Evolutionary conservation across 2,888 invertebrate species (phyloP), one percentile per base, ranked within the genome.

Genomic region (Geotrupes spiniger): DNA sequence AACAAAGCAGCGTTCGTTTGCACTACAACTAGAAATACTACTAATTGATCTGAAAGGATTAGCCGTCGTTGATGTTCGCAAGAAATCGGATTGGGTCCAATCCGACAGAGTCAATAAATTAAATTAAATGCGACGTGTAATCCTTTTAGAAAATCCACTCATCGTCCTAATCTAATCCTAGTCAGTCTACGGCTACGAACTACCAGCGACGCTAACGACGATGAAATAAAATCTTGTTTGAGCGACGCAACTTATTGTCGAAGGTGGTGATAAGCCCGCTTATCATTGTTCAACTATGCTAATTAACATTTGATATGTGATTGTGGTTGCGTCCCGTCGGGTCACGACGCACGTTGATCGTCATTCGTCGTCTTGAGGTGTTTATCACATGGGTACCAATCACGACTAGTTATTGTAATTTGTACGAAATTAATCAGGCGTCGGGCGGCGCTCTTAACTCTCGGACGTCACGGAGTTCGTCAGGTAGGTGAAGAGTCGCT

Each of bases 401-500:
- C 46, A 46, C 40, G 40, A 40, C 46, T 40, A 46, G 33, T 46
- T 25, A 31, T 17, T 39, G 17, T 39, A 39, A 6, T 39, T 39
- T 39, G 25, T 12, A 26, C 11, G 10, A 39, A 26, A 26, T 26
- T 26, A 12, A 21, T 11, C 14, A 11, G 8, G 2, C 11, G 5
- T 42, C 14, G n/a, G 17, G 28, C 9, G 5, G 27, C 14, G 3
- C 12, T 16, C 38, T 56, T 52, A 84, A 79, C 58, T 61, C 56
- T 59, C 57, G 16, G 53, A 51, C 46, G 63, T 66, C 17, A 62
- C 61, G 52, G 89, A 89, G 72, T 86, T 89, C 48, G 90, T 90
- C 70, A 91, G 87, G 71, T 88, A 89, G 64, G 89, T 87, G 76
- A 87, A 89, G 53, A 89, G 76, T 56, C 92, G 78, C 69, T 89